Percentiles rank a stretch among this genome's conserved stretches.
Conservation (phyloP, 2,113 vertebrate species). For the Bos taurus region DNA sequence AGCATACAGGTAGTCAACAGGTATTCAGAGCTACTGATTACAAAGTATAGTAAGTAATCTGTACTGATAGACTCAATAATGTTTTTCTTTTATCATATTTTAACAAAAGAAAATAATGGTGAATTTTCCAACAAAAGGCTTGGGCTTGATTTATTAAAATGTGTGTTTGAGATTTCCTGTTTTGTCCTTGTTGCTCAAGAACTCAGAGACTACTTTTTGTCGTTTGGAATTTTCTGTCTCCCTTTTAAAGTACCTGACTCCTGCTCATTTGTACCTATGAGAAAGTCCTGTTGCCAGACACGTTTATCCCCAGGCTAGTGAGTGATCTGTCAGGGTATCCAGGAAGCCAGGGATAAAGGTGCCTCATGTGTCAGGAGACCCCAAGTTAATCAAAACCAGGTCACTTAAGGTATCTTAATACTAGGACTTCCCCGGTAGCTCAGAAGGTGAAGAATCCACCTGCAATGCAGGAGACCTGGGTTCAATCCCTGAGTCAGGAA, state of each 20-base stretch:
- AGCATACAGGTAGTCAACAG: background rate
- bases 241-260: background rate
- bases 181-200: background rate
- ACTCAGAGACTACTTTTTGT: background rate
- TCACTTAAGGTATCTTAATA: background rate
- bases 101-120: background rate
- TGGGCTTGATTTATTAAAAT: slow-evolving; percentile 12
- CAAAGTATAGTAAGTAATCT: background rate
- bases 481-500: background rate
- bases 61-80: background rate
- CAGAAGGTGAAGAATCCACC: background rate
- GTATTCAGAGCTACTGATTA: background rate
- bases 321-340: too few relatives aligned
- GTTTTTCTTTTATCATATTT: background rate
- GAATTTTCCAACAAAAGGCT: background rate
- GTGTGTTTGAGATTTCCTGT: background rate
- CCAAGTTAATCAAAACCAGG: background rate
- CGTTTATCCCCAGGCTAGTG: too few relatives aligned
- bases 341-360: background rate
- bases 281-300: background rate
- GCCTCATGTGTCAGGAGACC: background rate
- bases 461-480: background rate
- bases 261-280: background rate
- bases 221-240: background rate
- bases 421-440: background rate